Conservation (phyloP, 2,888 invertebrate genomes). For the Drosophila quinaria region DNA sequence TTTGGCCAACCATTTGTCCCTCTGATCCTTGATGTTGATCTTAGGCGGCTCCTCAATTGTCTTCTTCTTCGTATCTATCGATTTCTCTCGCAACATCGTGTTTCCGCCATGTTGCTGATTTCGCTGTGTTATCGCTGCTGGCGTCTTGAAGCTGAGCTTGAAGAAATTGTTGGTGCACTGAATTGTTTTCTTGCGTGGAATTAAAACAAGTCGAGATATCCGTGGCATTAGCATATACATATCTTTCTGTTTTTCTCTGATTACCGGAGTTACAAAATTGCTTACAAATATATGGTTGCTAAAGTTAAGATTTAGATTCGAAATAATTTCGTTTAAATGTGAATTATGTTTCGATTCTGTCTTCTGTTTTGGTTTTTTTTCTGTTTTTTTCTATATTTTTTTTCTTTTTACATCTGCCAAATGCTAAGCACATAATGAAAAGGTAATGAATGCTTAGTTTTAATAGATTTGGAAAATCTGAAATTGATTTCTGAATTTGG, state of each 20-base stretch:
- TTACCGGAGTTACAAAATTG: not conserved
- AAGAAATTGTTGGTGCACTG: slow-evolving; percentile 49
- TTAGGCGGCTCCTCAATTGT: not conserved
- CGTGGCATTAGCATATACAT: slow-evolving; percentile 37
- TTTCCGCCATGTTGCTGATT: not conserved
- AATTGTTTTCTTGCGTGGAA: not conserved
- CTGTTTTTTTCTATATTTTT: not conserved
- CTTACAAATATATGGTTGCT: slow-evolving; percentile 2
- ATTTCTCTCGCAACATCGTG: slow-evolving; percentile 6
- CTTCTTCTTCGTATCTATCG: not conserved
- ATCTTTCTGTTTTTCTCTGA: not conserved
- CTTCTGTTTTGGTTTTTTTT: not conserved
- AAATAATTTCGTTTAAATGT: slow-evolving; percentile 14
- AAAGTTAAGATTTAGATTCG: slow-evolving; percentile 27
- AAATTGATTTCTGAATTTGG: too few species aligned
- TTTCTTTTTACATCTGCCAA: not conserved
- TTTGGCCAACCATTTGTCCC: slow-evolving; percentile 74
- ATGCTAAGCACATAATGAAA: slow-evolving; percentile 14
- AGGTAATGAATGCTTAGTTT: not conserved
- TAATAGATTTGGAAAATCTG: too few species aligned
- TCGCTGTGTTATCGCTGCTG: not conserved
- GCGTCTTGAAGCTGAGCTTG: slow-evolving; percentile 46
- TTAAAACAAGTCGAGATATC: not conserved
- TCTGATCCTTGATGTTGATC: slow-evolving; percentile 54
- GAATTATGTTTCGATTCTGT: slow-evolving; percentile 21